Conservation (phyloP, 2,797 vertebrate species). For the Cheirogaleus major region DNA sequence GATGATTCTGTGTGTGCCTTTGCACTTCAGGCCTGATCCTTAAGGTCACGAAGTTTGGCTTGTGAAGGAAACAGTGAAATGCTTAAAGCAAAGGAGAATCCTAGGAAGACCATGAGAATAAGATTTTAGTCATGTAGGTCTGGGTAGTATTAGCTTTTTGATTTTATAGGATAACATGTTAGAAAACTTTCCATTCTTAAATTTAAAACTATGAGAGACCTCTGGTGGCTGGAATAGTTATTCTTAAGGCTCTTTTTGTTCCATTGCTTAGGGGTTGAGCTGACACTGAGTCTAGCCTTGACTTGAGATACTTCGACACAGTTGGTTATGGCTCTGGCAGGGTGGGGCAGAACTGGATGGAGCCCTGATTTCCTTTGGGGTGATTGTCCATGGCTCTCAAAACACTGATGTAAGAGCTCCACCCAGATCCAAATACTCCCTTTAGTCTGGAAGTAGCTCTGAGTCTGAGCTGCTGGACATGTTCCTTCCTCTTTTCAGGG, state of each 20-base stretch:
- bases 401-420: conserved; percentile 7
- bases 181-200: background rate
- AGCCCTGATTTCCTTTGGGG: background rate
- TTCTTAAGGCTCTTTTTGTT: background rate
- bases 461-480: background rate
- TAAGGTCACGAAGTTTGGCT: background rate
- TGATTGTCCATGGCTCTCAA: background rate
- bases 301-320: background rate
- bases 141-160: background rate
- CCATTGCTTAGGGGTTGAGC: background rate
- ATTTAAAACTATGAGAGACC: conserved; percentile 4
- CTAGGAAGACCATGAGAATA: background rate
- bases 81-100: conserved; percentile 8
- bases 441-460: background rate
- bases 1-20: background rate
- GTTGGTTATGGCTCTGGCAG: background rate
- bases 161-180: background rate
- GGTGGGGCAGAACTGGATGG: background rate
- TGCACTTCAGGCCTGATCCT: background rate
- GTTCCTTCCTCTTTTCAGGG: background rate
- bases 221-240: background rate
- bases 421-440: background rate
- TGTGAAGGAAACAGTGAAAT: background rate
- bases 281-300: background rate
- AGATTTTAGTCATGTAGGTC: background rate